Base-by-base conservation (phyloP, 2,888 invertebrate species). In the Crematogaster levior region DNA sequence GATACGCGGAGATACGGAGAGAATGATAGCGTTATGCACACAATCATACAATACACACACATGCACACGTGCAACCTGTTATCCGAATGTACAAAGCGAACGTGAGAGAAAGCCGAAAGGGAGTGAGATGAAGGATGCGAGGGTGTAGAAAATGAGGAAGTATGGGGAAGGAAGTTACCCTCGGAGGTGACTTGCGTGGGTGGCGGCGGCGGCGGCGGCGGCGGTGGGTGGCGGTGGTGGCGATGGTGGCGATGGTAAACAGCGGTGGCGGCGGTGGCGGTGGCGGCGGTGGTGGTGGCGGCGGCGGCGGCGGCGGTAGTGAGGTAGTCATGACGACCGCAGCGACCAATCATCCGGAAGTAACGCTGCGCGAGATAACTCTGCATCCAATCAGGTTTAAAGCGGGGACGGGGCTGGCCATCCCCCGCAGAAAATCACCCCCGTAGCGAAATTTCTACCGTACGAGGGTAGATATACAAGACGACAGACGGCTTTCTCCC, bases 371-470 rank as follows among this genome's bases (percentile, higher is more conserved):
- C 93, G 94, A 94, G 94, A 94, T 94, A 94, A 94, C 94, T 94
- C 94, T 93, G 94, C 94, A 94, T 94, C 94, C 94, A 94, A 94
- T 94, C 94, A 94, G 94, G 93, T 94, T 94, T 94, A 93, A 93
- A 92, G 92, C 93, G 92, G 91, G 90, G 91, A 90, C 89, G 91
- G 89, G 90, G 90, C 87, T 84, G 86, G 89, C 90, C 86, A 88
- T 88, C 88, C 90, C 91, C 89, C 91, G 88, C 90, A 86, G 89
- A 90, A 90, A 90, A 90, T 91, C 91, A 90, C 88, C 92, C 91
- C 91, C 91, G 86, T 89, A 87, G 88, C 89, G 89, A 91, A 91
- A 92, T 91, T 91, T 92, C 90, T 84, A 87, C 89, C 88, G 90
- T 88, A 90, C 91, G 89, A 92, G 92, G 92, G 92, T 89, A 91